Base-by-base conservation (phyloP, 2,113 vertebrate species). In the Merops nubicus region DNA sequence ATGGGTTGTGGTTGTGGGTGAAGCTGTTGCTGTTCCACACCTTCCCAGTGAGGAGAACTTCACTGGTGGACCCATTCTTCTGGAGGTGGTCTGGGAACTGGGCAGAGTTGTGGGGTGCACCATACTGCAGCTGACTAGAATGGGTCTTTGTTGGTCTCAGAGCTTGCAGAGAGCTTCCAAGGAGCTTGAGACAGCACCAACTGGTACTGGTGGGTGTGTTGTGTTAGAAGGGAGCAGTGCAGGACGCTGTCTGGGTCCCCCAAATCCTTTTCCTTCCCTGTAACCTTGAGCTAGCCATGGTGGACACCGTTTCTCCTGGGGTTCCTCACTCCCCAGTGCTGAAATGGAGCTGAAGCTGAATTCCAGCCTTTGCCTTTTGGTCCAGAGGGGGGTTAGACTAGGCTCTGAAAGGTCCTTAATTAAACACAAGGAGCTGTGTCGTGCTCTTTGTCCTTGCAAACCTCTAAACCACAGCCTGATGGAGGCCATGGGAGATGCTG, bases 171-270 rank as follows among this genome's bases (percentile, higher is more conserved):
- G 65, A 45, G 19, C 28, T 36, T 45, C 22, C 15, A 29, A 59
- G 47, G 22, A 51, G 28, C 36, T 6, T 17, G 12, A 0, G 1
- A 38, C 15, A 43, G 42, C 28, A 43, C 33, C 6, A 8, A 4
- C 33, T 1, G 0, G 19, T 70, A 28, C 33, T n/a, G 33, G 11
- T 23, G 22, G 29, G 23, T 34, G 36, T 57, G 34, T 9, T 3
- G 2, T 53, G 53, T 45, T 47, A 23, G 34, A 60, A 82, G 28
- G n/a, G 33, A 45, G 28, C 8, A 31, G n/a, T 25, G 20, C 54
- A 63, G 56, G 31, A 21, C 15, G 25, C 19, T 5, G 8, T 70
- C 15, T 34, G 8, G 28, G 8, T 51, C 36, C 16, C 31, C 1
- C 19, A 65, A 59, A 42, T 70, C 17, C 15, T 56, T 34, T 42